Base-by-base conservation (phyloP, 2,797 vertebrate species). In the Phalanger gymnotis region DNA sequence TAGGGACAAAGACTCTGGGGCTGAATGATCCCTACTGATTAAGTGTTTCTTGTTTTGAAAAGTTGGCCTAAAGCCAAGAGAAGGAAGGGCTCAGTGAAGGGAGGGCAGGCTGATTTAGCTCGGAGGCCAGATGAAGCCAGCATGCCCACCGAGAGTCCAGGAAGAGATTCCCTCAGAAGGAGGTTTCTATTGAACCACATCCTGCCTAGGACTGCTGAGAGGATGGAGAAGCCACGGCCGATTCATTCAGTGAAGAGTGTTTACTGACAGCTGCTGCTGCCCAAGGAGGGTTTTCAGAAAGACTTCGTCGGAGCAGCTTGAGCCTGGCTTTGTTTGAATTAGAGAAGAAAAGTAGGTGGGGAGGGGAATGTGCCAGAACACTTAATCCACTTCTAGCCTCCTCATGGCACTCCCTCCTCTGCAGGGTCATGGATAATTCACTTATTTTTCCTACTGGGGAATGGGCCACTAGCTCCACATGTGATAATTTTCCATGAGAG, bases 371-470 rank as follows among this genome's bases (percentile, higher is more conserved):
- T 91, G 91, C 93, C 40, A 52, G 94, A 61, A 95, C 92, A 93
- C 81, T 96, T 92, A 94, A 96, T 96, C 93, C 54, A 90, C 30
- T 92, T 87, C 52, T 91, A 30, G 0, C 93, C 90, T 53, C 47
- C 94, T 91, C 12, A 53, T 96, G 91, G 73, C 97, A 81, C 90
- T 94, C 95, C 53, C 92, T 94, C 94, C 91, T 93, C 94, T 93
- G 66, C n/a, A 28, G 90, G 89, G 66, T 97, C 73, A 95, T 91
- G 92, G 58, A 92, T 55, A 94, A 97, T 97, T 96, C 94, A 97
- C 96, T 58, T 9, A 93, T 97, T 94, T 95, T 40, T 52, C 53
- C 53, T 92, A 90, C 4, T 57, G 61, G 66, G 94, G 94, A 93
- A 47, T 90, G 92, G 90, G 47, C 95, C 92, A 40, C 58, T 34